Percentiles rank a stretch among this genome's conserved stretches.
phyloP scores from a whole-genome alignment of 2,113 vertebrate genomes.

The Cercopithecus mona region DNA sequence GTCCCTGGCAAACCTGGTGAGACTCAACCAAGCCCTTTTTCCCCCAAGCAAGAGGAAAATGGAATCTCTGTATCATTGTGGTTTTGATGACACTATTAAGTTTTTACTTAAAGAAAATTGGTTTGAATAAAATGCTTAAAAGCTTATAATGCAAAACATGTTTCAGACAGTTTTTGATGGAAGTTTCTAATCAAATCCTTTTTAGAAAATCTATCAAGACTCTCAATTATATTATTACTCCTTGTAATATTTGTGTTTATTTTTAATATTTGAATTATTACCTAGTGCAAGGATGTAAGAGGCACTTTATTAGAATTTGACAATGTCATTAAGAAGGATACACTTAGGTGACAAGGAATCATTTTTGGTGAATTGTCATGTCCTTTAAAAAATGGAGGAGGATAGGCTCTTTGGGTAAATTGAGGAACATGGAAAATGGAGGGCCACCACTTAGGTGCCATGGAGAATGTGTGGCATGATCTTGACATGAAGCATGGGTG shows the following conservation, averaged over 20 bases:
- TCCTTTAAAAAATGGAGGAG: not conserved
- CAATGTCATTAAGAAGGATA: rapidly evolving
- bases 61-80: slow-evolving; percentile 84
- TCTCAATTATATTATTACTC: not conserved
- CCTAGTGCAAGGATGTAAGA: not conserved
- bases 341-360: not conserved
- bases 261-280: not conserved
- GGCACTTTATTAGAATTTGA: not conserved
- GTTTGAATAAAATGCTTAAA: slow-evolving; percentile 76
- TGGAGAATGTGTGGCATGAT: rapidly evolving
- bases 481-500: not conserved
- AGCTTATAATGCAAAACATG: rapidly evolving
- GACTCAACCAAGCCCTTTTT: slow-evolving; percentile 90
- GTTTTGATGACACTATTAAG: slow-evolving; percentile 86
- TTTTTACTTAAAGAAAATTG: slow-evolving; percentile 90
- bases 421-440: not conserved
- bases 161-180: too few relatives aligned
- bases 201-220: not conserved
- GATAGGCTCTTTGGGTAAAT: not conserved
- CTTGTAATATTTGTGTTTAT: not conserved
- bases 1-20: slow-evolving; percentile 88
- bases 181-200: not conserved
- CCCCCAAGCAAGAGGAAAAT: slow-evolving; percentile 86
- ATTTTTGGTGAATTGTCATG: not conserved
- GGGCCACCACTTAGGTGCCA: rapidly evolving